These are phyloP conservation scores for Melanotus villosus DNA, from an alignment of 2,888 invertebrate species.

Conservation along the genomic window DNA sequence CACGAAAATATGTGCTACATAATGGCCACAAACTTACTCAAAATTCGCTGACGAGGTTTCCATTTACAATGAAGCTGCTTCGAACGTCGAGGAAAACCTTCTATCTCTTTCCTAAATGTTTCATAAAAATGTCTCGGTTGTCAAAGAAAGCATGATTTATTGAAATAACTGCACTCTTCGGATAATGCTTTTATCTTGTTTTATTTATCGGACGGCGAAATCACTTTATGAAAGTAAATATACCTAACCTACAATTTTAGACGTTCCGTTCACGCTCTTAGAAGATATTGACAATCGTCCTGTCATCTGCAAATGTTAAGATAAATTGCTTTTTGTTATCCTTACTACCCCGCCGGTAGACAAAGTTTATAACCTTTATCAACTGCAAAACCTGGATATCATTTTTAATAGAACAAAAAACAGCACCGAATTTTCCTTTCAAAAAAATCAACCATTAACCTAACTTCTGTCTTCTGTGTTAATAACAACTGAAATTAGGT, in stretches of 20 bases:
- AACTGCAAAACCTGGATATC: too few relatives aligned
- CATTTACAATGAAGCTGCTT: constrained; percentile 6
- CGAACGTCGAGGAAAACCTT: constrained; percentile 5
- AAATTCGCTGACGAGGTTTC: constrained; percentile 12
- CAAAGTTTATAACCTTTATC: not conserved
- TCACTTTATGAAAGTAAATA: constrained; percentile 23
- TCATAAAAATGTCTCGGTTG: constrained; percentile 18
- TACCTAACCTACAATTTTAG: constrained; percentile 19
- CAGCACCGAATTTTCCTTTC: too few relatives aligned
- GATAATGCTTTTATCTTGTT: constrained; percentile 25
- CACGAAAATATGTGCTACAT: too few relatives aligned
- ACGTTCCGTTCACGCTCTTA: constrained; percentile 2
- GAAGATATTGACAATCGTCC: constrained; percentile 13
- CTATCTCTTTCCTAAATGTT: constrained; percentile 15
- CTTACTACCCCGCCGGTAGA: not conserved
- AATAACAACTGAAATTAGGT: too few relatives aligned
- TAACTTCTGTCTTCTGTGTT: too few relatives aligned
- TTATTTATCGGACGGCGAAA: constrained; percentile 19
- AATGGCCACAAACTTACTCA: not conserved
- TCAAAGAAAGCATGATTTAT: constrained; percentile 25
- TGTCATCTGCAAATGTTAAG: constrained; percentile 24
- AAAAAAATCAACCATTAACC: too few relatives aligned
- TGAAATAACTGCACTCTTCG: constrained; percentile 21
- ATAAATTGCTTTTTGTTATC: constrained; percentile 14
- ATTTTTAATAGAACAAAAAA: too few relatives aligned